Evolutionary conservation across 2,797 vertebrate species (phyloP).

Genomic region (Ibycter americanus): DNA sequence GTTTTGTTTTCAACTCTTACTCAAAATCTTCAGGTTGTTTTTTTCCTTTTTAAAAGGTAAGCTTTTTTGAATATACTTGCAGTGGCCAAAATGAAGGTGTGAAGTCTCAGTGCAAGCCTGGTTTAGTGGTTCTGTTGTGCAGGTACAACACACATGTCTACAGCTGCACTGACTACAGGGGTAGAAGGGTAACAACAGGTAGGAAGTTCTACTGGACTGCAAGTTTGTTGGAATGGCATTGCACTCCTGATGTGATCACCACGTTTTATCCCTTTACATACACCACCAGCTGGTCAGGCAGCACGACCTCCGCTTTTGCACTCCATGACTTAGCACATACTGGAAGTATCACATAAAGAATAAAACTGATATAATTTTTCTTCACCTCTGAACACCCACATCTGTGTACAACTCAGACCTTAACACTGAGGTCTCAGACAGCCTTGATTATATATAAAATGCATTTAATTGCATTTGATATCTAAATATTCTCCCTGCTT

Average conservation of each 20-base stretch:
- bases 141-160: fast-evolving
- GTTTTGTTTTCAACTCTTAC: background rate
- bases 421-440: background rate
- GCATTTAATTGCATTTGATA: background rate
- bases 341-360: background rate
- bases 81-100: background rate
- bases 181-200: background rate
- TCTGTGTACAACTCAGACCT: background rate
- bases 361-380: background rate
- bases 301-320: background rate
- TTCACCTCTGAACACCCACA: background rate
- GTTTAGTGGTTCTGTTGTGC: background rate
- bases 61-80: background rate
- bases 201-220: background rate
- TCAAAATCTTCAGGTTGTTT: background rate
- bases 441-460: background rate
- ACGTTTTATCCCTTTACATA: background rate
- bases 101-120: background rate
- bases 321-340: no score
- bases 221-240: background rate
- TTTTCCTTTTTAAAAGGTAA: background rate
- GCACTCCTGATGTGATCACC: background rate
- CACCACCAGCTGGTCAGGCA: background rate
- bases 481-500: background rate
- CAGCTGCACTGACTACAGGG: background rate